These are phyloP conservation scores for Drosophila dives DNA, from an alignment of 2,888 invertebrate genomes.

Conservation along the genomic window DNA sequence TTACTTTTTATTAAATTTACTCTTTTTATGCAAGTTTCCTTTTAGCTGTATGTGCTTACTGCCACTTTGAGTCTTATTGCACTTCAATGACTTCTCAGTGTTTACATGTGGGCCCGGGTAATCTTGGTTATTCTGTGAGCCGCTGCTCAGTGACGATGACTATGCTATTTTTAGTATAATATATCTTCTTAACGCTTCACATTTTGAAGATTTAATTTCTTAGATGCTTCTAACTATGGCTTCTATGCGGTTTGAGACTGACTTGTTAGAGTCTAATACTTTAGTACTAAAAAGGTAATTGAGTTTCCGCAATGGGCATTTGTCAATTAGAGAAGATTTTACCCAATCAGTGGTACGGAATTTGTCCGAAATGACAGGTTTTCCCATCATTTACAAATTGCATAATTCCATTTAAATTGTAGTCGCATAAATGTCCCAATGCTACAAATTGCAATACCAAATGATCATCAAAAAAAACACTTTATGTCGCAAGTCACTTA, in stretches of 20 bases:
- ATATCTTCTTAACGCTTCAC: conserved; percentile 30
- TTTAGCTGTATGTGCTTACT: neutral
- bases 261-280: neutral
- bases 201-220: conserved; percentile 51
- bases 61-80: conserved; percentile 24
- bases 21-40: neutral
- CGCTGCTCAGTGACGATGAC: conserved; percentile 19
- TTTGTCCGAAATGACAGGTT: conserved; percentile 28
- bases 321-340: conserved; percentile 42
- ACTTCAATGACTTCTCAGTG: conserved; percentile 20
- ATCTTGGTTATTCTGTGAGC: conserved; percentile 1
- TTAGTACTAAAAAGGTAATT: neutral
- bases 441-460: conserved; percentile 79
- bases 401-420: conserved; percentile 74
- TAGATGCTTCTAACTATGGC: conserved; percentile 30
- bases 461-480: conserved; percentile 80
- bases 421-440: conserved; percentile 79
- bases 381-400: conserved; percentile 53
- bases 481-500: conserved; percentile 78
- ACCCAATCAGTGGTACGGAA: conserved; percentile 15
- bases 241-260: conserved; percentile 28
- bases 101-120: neutral
- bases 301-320: conserved; percentile 18
- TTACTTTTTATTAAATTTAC: neutral
- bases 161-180: conserved; percentile 4